Evolutionary conservation across 1,140 invertebrate genomes (phyloP).

Genomic region (Stegodyphus mimosarum): DNA sequence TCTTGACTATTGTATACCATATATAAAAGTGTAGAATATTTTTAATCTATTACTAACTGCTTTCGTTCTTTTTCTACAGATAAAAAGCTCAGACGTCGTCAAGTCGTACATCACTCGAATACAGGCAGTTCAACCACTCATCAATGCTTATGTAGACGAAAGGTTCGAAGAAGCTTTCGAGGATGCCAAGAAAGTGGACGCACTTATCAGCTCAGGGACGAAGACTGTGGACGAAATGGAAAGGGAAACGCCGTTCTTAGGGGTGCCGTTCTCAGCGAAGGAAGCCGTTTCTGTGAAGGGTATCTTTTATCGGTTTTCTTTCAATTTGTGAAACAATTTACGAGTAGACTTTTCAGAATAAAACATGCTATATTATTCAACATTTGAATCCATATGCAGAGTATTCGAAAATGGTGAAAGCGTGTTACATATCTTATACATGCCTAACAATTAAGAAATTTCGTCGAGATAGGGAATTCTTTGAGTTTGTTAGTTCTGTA

Average conservation of each 20-base stretch:
- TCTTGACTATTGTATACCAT: too few relatives aligned
- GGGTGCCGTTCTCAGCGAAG: constrained; percentile 64
- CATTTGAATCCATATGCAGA: too few relatives aligned
- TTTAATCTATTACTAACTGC: not conserved
- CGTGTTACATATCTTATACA: too few relatives aligned
- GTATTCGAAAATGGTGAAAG: too few relatives aligned
- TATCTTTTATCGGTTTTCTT: constrained; percentile 19
- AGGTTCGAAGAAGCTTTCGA: constrained; percentile 65
- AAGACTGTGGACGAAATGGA: constrained; percentile 60
- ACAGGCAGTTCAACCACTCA: constrained; percentile 64
- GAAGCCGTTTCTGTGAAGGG: constrained; percentile 64
- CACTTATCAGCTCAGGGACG: constrained; percentile 60
- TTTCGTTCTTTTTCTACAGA: constrained; percentile 13
- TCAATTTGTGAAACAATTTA: too few relatives aligned
- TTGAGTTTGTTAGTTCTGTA: too few relatives aligned
- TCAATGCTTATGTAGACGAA: constrained; percentile 66
- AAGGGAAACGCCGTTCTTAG: constrained; percentile 63
- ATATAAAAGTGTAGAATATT: too few relatives aligned
- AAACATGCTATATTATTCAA: too few relatives aligned
- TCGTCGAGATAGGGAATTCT: too few relatives aligned
- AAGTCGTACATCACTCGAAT: constrained; percentile 65
- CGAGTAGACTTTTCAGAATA: too few relatives aligned
- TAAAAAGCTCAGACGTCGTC: constrained; percentile 64
- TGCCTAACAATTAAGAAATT: too few relatives aligned
- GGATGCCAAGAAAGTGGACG: constrained; percentile 65